These are phyloP conservation scores for Neria commutata DNA, from an alignment of 2,888 invertebrate species.

Conservation along the genomic window DNA sequence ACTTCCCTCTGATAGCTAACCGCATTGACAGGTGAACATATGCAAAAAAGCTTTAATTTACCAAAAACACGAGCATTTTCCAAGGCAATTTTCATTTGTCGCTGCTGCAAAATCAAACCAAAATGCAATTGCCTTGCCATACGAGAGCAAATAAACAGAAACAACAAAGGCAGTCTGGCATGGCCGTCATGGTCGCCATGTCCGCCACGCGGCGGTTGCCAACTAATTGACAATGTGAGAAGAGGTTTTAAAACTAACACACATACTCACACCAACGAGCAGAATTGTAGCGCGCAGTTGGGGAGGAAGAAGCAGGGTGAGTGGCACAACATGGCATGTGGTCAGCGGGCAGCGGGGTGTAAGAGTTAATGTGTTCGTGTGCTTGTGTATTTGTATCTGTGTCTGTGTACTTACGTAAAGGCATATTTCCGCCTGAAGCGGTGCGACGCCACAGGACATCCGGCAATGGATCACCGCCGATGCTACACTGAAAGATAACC, in stretches of 20 bases:
- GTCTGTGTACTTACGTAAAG: conserved; percentile 64
- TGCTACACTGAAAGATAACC: conserved; percentile 82
- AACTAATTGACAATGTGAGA: conserved; percentile 54
- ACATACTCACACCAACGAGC: too few relatives aligned
- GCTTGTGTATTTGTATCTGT: too few relatives aligned
- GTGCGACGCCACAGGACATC: conserved; percentile 81
- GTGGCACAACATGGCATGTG: too few relatives aligned
- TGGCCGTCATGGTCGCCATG: conserved; percentile 28
- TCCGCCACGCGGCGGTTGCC: conserved; percentile 35
- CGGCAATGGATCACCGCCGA: conserved; percentile 80
- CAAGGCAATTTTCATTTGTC: conserved; percentile 33
- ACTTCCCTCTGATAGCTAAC: too few relatives aligned
- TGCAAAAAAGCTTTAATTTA: conserved; percentile 44
- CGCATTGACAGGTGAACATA: conserved; percentile 24
- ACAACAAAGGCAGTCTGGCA: conserved; percentile 8
- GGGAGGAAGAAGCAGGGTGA: too few relatives aligned
- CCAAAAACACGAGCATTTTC: not conserved
- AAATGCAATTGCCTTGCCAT: conserved; percentile 34
- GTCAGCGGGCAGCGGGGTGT: too few relatives aligned
- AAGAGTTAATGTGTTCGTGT: too few relatives aligned
- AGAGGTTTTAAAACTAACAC: conserved; percentile 34
- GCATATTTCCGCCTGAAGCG: conserved; percentile 79
- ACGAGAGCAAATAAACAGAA: not conserved
- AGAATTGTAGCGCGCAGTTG: too few relatives aligned
- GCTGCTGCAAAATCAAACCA: conserved; percentile 32